Conservation (phyloP, 1,140 invertebrate genomes). For the Formica selysi region DNA sequence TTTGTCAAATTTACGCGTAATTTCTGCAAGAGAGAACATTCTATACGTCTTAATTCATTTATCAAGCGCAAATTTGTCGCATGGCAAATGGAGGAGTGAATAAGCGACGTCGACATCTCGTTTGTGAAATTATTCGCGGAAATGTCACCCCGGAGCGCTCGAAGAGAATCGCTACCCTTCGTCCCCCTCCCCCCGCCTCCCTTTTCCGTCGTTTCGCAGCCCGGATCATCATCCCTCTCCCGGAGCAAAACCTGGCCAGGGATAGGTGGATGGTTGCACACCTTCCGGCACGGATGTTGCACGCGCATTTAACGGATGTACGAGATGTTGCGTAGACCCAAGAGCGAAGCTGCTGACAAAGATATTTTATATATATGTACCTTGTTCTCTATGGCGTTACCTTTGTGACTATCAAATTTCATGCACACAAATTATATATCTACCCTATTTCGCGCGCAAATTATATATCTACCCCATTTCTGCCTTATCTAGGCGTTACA, state of each 20-base stretch:
- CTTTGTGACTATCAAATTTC: background rate
- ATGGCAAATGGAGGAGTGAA: background rate
- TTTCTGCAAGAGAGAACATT: too few relatives aligned
- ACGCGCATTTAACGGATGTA: slow-evolving; percentile 2
- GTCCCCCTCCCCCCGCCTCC: background rate
- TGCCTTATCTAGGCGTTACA: background rate
- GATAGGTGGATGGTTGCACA: slow-evolving; percentile 39
- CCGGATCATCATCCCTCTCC: slow-evolving; percentile 8
- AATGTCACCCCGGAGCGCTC: background rate
- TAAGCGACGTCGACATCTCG: slow-evolving; percentile 1
- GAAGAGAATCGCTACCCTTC: background rate
- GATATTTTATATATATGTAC: background rate
- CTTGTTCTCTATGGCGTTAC: background rate
- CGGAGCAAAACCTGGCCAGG: background rate
- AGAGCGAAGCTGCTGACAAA: slow-evolving; percentile 48
- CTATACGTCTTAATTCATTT: slow-evolving; percentile 9
- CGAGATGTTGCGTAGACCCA: slow-evolving; percentile 20
- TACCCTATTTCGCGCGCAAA: background rate
- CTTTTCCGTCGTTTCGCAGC: slow-evolving; percentile 21
- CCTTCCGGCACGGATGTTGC: slow-evolving; percentile 29
- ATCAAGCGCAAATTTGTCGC: background rate
- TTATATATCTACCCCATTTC: background rate
- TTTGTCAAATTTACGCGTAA: background rate
- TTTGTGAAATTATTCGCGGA: slow-evolving; percentile 26
- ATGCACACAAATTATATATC: background rate